A percentile compares a stretch with the other conserved stretches of the same genome.
phyloP scores from a whole-genome alignment of 2,888 invertebrate species.

The Tachina lurida region DNA sequence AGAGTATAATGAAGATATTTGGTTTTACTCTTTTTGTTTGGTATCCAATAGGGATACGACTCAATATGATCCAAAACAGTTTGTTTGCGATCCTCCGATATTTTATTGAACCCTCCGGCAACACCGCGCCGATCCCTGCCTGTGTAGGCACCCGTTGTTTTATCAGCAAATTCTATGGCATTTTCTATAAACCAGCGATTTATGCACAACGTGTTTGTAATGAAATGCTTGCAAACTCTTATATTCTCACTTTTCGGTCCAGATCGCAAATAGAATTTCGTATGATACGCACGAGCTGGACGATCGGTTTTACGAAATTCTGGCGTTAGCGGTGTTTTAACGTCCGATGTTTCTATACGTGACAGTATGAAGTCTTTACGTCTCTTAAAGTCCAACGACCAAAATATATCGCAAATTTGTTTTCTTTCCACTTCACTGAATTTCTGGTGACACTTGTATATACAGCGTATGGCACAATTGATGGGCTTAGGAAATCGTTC shows the following conservation, averaged over 20 bases:
- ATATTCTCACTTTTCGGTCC: constrained; percentile 64
- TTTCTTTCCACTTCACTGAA: constrained; percentile 71
- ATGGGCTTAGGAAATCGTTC: constrained; percentile 71
- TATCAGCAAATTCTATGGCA: constrained; percentile 70
- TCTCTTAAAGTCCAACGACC: constrained; percentile 73
- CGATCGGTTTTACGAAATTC: constrained; percentile 72
- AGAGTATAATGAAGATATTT: constrained; percentile 71
- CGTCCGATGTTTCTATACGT: constrained; percentile 70
- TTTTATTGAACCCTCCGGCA: constrained; percentile 64
- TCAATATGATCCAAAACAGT: constrained; percentile 69
- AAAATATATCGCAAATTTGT: constrained; percentile 72
- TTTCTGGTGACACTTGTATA: constrained; percentile 70
- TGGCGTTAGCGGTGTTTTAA: constrained; percentile 57
- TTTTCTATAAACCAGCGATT: constrained; percentile 67
- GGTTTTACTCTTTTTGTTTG: constrained; percentile 72
- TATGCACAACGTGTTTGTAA: constrained; percentile 67
- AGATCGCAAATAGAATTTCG: constrained; percentile 67
- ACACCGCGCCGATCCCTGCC: constrained; percentile 70
- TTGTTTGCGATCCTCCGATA: constrained; percentile 56
- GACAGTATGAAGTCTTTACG: constrained; percentile 72
- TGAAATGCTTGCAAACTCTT: constrained; percentile 72
- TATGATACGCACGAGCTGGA: constrained; percentile 66
- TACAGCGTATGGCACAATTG: constrained; percentile 68
- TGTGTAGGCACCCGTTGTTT: constrained; percentile 71
- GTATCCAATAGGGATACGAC: constrained; percentile 73